Base-by-base conservation (phyloP, 2,888 invertebrate genomes). In the Dugesia japonica region DNA sequence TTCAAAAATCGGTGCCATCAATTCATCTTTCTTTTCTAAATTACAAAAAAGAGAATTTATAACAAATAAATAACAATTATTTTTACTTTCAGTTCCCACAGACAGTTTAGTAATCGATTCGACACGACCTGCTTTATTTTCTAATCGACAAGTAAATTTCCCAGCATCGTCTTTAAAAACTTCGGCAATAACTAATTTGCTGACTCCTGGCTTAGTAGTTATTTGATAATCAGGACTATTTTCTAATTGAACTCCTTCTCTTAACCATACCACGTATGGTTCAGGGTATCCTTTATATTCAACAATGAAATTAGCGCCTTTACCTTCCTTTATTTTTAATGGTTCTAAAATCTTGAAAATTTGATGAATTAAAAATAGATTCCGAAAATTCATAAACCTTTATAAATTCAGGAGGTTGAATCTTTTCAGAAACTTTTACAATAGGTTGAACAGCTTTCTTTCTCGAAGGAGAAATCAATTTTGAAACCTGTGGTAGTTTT, bases 131-230 rank as follows among this genome's bases (percentile, higher is more conserved):
- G 56, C 56, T n/a, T n/a, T 23, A n/a, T 56, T 56, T 56, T 56
- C 56, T 56, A 56, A 23, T n/a, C 56, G 56, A 56, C 56, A 56
- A 56, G 56, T 56, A n/a, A 20, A 56, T 56, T 56, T 56, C n/a
- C 56, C 56, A 56, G 56, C 56, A n/a, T 56, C 56, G n/a, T 56
- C 56, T 23, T n/a, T 20, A 56, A 56, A 56, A 7, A 56, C 56
- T 56, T 56, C 56, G 4, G n/a, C 7, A n/a, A 56, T 56, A 4
- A n/a, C n/a, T n/a, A 56, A 56, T 56, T 56, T 4, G 17, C 56
- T 56, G 20, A 56, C 4, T 56, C 56, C 56, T 20, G 23, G 20
- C 17, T 56, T 56, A 1, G 56, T 56, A 56, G 56, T 20, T 20
- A 56, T 56, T 56, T 56, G 56, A 56, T 56, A 56, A 56, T 56